Percentiles rank a stretch among this genome's conserved stretches.
Evolutionary conservation across 2,888 invertebrate genomes (phyloP).

Genomic region (Autographa gamma): DNA sequence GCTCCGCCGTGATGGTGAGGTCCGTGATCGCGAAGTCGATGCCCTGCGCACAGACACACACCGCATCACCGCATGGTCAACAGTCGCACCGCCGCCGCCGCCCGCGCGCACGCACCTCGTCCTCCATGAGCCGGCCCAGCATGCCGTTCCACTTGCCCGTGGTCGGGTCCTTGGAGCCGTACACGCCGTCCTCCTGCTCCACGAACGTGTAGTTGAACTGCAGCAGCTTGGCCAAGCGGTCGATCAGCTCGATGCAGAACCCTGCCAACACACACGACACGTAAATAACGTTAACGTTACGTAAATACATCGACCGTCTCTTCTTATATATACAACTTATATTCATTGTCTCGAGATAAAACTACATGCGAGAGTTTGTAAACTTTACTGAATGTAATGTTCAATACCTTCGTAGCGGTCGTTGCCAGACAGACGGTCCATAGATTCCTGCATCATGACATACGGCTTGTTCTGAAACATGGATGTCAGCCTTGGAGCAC

Average conservation of each 20-base stretch:
- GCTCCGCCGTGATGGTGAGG: conserved; percentile 95
- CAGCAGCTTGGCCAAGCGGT: conserved; percentile 91
- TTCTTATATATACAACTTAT: too few relatives aligned
- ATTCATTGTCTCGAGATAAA: too few relatives aligned
- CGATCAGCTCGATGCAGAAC: conserved; percentile 96
- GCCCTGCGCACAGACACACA: conserved; percentile 85
- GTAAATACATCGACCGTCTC: too few relatives aligned
- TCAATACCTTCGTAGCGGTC: conserved; percentile 93
- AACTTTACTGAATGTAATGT: neutral
- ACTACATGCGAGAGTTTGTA: too few relatives aligned
- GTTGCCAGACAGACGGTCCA: conserved; percentile 91
- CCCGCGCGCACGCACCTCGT: conserved; percentile 78
- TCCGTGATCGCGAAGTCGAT: conserved; percentile 98
- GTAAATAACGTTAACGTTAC: too few relatives aligned
- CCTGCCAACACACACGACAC: conserved; percentile 89
- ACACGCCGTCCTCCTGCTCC: conserved; percentile 91
- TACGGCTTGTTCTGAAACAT: conserved; percentile 93
- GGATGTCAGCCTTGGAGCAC: too few relatives aligned
- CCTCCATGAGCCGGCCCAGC: conserved; percentile 91
- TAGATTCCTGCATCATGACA: conserved; percentile 94
- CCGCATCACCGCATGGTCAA: neutral
- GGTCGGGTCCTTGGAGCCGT: conserved; percentile 90
- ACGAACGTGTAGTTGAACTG: conserved; percentile 95
- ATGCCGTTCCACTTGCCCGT: conserved; percentile 92
- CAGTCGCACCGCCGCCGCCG: neutral